Evolutionary conservation across 1,140 invertebrate genomes (phyloP).

Genomic region (Phocides pigmalion): DNA sequence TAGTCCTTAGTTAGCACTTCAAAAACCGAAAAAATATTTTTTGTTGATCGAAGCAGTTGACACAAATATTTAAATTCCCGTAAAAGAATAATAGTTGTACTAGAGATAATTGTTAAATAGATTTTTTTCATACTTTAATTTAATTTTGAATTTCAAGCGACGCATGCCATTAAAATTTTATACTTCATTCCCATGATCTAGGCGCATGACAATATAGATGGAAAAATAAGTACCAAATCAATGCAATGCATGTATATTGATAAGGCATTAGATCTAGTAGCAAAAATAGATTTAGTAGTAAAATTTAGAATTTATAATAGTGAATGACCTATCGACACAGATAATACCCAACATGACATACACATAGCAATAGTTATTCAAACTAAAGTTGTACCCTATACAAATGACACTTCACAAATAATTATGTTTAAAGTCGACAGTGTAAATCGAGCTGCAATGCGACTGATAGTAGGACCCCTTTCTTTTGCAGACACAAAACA

Average conservation of each 20-base stretch:
- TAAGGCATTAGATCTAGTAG: constrained; percentile 27
- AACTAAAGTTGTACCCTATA: constrained; percentile 10
- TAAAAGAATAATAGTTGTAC: neutral
- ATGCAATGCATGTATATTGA: constrained; percentile 26
- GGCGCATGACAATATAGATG: constrained; percentile 45
- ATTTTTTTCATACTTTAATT: neutral
- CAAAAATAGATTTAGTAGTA: constrained; percentile 4
- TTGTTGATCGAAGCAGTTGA: neutral
- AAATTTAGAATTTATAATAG: neutral
- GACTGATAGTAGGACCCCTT: constrained; percentile 84
- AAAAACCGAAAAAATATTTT: constrained; percentile 17
- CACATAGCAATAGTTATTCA: constrained; percentile 23
- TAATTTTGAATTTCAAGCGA: neutral
- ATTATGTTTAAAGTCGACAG: constrained; percentile 56
- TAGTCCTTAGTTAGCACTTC: constrained; percentile 54
- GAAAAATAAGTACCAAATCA: constrained; percentile 8
- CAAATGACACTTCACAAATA: constrained; percentile 54
- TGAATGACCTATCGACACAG: neutral
- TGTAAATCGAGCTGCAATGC: constrained; percentile 76
- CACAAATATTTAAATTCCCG: neutral
- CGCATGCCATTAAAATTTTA: constrained; percentile 36
- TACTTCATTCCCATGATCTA: constrained; percentile 50
- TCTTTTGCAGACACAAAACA: constrained; percentile 95
- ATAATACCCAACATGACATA: constrained; percentile 34
- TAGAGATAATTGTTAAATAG: neutral